These are phyloP conservation scores for Xenotilapia leptura DNA, from an alignment of 2,113 vertebrate genomes.

Conservation along the genomic window DNA sequence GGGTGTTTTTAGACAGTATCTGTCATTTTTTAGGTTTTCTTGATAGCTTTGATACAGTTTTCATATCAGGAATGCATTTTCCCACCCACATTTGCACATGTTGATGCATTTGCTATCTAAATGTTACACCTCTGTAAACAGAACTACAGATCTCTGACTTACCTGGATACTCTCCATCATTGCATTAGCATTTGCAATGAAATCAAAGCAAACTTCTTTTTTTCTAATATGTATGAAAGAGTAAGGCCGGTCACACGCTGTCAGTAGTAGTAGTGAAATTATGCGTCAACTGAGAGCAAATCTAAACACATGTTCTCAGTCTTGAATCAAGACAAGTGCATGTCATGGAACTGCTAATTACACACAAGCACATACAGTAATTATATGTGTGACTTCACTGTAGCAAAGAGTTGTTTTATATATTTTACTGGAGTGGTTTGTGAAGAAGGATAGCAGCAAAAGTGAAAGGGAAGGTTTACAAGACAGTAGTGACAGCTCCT, in stretches of 20 bases:
- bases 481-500: background rate
- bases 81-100: background rate
- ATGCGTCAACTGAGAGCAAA: background rate
- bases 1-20: background rate
- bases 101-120: background rate
- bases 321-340: background rate
- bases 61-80: background rate
- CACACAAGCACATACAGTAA: background rate
- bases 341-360: background rate
- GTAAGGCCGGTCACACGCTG: fast-evolving
- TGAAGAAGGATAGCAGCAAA: background rate
- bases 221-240: background rate
- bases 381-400: background rate
- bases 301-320: background rate
- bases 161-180: background rate
- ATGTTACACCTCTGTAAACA: background rate
- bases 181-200: background rate
- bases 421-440: background rate
- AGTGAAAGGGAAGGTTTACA: background rate
- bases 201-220: background rate
- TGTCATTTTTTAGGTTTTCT: background rate
- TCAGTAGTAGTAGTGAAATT: background rate
- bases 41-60: background rate
- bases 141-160: background rate
- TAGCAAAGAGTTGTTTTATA: background rate